Base-by-base conservation (phyloP, 2,888 invertebrate genomes). In the Lomographa bimaculata region DNA sequence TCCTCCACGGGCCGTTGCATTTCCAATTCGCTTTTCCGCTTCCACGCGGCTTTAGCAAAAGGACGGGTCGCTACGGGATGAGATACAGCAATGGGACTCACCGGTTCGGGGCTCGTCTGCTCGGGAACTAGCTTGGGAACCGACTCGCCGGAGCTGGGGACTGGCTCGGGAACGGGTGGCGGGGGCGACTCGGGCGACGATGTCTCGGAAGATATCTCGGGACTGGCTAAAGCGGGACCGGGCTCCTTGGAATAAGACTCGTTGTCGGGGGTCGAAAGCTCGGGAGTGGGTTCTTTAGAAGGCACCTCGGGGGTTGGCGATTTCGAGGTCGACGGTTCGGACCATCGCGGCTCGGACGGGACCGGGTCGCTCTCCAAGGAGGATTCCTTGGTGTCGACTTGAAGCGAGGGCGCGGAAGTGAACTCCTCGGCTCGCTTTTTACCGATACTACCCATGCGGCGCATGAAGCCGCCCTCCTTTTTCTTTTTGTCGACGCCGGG, bases 31-130 rank as follows among this genome's bases (percentile, higher is more conserved):
- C 75, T 77, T 27, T 72, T 76, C 6, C 82, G 74, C 52, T 78
- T 81, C 91, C 91, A 91, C 24, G 89, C 89, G 25, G 90, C 87
- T 52, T 91, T 86, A 0, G 90, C 80, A 63, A 91, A 91, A 0
- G 90, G 89, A 1, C 87, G 78, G 38, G 90, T 90, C 11, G 91
- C 90, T 12, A 90, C 85, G 5, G 89, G 79, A 49, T 89, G 89
- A 45, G 82, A 80, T 32, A 79, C 85, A 2, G 84, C 81, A 19
- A 87, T 82, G 12, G 86, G 82, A 50, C 81, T 84, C 40, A 70
- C 70, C 33, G 76, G 69, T 32, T 71, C 73, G 24, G 49, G 32
- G 36, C 37, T 44, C 43, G 40, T 10, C 49, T 49, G 52, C 42
- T 53, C 56, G 18, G 50, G 33, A 14, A 34, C 49, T 37, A 53